A percentile compares a stretch with the other conserved stretches of the same genome.
These are phyloP conservation scores for Drosophila varians DNA, from an alignment of 1,140 invertebrate species.

Conservation along the genomic window DNA sequence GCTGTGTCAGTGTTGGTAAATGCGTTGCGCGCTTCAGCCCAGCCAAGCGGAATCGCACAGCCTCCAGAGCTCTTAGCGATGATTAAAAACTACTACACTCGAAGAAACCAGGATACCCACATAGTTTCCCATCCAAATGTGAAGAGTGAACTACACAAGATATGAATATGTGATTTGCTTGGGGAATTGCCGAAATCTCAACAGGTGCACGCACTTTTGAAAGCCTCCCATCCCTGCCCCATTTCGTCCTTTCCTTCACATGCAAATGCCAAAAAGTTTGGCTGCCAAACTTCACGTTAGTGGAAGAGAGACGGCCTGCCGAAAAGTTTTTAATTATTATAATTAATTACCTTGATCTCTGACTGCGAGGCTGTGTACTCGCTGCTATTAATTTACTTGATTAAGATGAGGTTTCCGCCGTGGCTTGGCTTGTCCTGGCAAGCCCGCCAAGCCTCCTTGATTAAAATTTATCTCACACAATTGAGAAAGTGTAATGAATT, in stretches of 20 bases:
- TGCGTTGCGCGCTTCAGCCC: conserved; percentile 55
- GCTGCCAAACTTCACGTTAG: conserved; percentile 16
- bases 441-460: conserved; percentile 26
- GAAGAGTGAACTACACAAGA: conserved; percentile 43
- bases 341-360: conserved; percentile 81
- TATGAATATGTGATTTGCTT: conserved; percentile 80
- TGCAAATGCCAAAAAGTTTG: conserved; percentile 55
- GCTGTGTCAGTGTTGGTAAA: conserved; percentile 64
- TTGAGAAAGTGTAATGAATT: conserved; percentile 71
- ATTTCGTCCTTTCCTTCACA: neutral
- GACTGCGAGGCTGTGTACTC: conserved; percentile 30
- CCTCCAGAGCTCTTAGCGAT: conserved; percentile 62
- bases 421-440: conserved; percentile 31
- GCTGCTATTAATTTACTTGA: conserved; percentile 78
- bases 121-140: neutral
- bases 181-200: conserved; percentile 76
- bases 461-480: conserved; percentile 73
- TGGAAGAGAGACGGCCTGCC: conserved; percentile 24
- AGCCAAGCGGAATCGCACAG: conserved; percentile 47
- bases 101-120: conserved; percentile 12
- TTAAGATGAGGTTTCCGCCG: conserved; percentile 70
- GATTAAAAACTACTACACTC: conserved; percentile 69
- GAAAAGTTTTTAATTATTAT: conserved; percentile 81
- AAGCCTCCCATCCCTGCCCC: neutral
- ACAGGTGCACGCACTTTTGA: conserved; percentile 78